Conservation (phyloP, 2,888 invertebrate genomes). For the Leucophenga maculata region DNA sequence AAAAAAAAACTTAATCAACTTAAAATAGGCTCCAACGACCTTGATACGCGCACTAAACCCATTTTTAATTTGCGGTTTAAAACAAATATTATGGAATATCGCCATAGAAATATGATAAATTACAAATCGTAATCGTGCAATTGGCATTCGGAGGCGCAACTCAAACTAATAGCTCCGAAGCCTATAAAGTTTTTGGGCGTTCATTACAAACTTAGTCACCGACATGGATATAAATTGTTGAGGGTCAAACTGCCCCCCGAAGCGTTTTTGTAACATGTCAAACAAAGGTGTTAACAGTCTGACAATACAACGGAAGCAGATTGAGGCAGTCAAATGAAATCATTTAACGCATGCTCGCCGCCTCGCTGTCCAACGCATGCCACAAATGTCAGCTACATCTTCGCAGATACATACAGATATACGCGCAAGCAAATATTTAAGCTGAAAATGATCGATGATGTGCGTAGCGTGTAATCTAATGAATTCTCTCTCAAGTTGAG, state of each 20-base stretch:
- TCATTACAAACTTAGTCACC: background rate
- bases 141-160: background rate
- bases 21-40: background rate
- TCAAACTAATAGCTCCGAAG: no score
- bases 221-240: background rate
- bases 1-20: background rate
- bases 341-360: no score
- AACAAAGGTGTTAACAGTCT: conserved; percentile 20
- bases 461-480: background rate
- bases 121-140: conserved; percentile 2
- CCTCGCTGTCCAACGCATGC: no score
- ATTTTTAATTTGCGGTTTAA: conserved; percentile 16
- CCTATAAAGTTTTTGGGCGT: no score
- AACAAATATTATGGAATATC: background rate
- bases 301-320: conserved; percentile 2
- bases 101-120: conserved; percentile 8
- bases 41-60: background rate
- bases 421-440: background rate
- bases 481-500: background rate
- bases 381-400: no score
- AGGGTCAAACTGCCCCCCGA: background rate
- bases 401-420: no score
- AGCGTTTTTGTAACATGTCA: background rate
- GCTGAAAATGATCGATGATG: conserved; percentile 18
- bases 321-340: no score